Evolutionary conservation across 1,140 invertebrate genomes (phyloP), one percentile per base, ranked within the genome.

Genomic region (Coenobita brevimanus): DNA sequence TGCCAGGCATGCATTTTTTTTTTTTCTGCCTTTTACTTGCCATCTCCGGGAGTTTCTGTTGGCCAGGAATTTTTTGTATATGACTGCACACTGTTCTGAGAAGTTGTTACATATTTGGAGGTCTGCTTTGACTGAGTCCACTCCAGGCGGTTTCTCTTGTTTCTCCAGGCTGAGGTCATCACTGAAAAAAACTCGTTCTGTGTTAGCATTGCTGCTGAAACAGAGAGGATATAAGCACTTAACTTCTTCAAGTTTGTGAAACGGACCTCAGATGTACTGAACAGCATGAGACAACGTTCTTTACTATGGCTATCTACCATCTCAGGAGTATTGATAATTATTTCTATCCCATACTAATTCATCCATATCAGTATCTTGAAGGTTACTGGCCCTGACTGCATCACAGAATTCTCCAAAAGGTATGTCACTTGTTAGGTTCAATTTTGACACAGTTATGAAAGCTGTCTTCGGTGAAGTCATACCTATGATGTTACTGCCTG

Each of bases 371-470:
- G 43, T 75, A 71, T 71, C 21, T 38, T 8, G 69, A 71, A 71
- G 69, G 36, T 6, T 71, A 71, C 27, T 4, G 71, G 2, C 71
- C 41, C n/a, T 75, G 41, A 41, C 30, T 75, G 36, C 71, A 75
- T 75, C 71, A 43, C 71, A 75, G 71, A 75, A 75, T 75, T 41
- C 71, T 75, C 36, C n/a, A 75, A n/a, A 75, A 75, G 41, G 36
- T 75, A 75, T 75, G 33, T 1, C 71, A 75, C 41, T 43, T 75
- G 71, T 75, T 75, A 41, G 13, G 71, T 41, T 75, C 41, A 75
- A 0, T 41, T 46, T 43, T 75, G n/a, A 41, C 64, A 67, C 64
- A 33, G 64, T 67, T 67, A 30, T 67, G 64, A 67, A 67, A 67
- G 64, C 2, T 67, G 24, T 4, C 36, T 27, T 67, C 24, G 36